These are phyloP conservation scores for Gallinago paraguaiae DNA, from an alignment of 2,113 vertebrate species.

Conservation along the genomic window DNA sequence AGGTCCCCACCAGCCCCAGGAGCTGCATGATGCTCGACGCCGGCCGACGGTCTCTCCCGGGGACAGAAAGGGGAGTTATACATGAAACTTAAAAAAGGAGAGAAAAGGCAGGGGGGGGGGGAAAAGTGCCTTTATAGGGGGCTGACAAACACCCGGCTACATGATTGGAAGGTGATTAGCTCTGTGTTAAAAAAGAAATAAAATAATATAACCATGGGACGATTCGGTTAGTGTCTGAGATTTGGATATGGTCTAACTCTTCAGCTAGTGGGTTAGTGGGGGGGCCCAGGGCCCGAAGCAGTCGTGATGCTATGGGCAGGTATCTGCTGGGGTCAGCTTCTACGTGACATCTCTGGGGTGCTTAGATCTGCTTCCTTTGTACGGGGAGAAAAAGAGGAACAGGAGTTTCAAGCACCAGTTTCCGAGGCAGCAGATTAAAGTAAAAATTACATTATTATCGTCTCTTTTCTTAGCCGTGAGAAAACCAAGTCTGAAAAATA, in stretches of 20 bases:
- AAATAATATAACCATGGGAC: neutral
- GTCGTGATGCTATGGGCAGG: neutral
- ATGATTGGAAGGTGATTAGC: constrained; percentile 38
- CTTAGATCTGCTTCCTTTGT: neutral
- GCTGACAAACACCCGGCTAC: constrained; percentile 15
- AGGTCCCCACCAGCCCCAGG: neutral
- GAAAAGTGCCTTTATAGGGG: constrained; percentile 50
- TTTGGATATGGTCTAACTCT: constrained; percentile 6
- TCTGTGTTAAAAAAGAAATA: constrained; percentile 27
- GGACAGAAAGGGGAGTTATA: constrained; percentile 24
- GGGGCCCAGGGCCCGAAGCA: neutral
- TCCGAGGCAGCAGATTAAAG: constrained; percentile 59
- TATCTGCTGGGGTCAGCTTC: constrained; percentile 31
- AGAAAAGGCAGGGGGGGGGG: neutral
- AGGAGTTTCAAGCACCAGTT: constrained; percentile 32
- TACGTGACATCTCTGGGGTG: neutral
- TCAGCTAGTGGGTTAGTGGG: constrained; percentile 48
- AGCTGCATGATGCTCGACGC: neutral
- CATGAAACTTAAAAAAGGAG: neutral
- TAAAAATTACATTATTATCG: constrained; percentile 57
- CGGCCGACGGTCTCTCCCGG: neutral
- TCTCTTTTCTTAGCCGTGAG: constrained; percentile 61
- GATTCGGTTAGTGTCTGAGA: constrained; percentile 3
- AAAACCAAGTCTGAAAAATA: constrained; percentile 73
- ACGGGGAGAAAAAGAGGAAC: neutral